Evolutionary conservation across 2,888 invertebrate species (phyloP), one percentile per base, ranked within the genome.

Genomic region (Eurytoma adleriae): DNA sequence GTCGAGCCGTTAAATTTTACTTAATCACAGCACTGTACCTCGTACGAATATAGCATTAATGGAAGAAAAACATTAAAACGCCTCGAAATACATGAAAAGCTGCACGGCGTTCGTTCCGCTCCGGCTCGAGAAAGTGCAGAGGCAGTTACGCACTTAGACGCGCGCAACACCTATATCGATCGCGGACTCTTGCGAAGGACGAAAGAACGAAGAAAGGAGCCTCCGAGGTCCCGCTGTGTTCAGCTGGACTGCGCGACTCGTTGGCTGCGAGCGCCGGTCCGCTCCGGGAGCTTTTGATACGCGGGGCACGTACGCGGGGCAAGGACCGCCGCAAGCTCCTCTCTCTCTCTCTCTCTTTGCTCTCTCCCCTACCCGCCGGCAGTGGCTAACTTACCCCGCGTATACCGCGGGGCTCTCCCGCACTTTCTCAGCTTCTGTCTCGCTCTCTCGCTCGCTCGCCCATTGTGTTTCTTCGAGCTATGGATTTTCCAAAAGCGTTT

Each of bases 311-410:
- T 90, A 89, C 90, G 86, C 88, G 87, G 90, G 89, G 90, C 90
- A 90, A 90, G 89, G 90, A 90, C 90, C 90, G 90, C 90, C 90
- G 90, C 89, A 90, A 90, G 90, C 90, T 90, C 89, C 84, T 81
- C 84, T 85, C 85, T 83, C 69, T 83, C 79, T 84, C 84, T 80
- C 82, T 79, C 80, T 82, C 82, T 79, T 76, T 67, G 71, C 81
- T 71, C 83, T 79, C 82, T 79, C 79, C 80, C 82, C 79, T 82
- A 82, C 79, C 70, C 83, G 40, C 40, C 16, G 2, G 5, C 71
- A 61, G 66, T 83, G 56, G 80, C 62, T 57, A 67, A 66, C 75
- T 79, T 79, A 83, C 71, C 85, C 82, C 82, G 83, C 30, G 48
- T 62, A 67, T 30, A 81, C 83, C 83, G 54, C n/a, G 20, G 30